Evolutionary conservation across 35 echinoderm and acorn worm species (phyloP).

Genomic region (Chiridota heheva): DNA sequence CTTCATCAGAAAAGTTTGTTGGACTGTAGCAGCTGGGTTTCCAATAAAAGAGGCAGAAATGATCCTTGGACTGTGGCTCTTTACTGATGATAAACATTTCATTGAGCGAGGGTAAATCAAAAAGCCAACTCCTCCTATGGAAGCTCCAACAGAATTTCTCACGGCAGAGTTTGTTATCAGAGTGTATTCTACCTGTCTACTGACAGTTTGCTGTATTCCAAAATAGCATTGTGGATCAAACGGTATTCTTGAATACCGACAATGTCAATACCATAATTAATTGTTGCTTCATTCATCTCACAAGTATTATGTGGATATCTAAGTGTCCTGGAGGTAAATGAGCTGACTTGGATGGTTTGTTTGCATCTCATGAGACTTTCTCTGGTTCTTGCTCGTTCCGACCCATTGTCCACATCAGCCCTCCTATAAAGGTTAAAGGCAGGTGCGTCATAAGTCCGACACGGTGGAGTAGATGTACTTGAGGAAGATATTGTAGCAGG

Average conservation of each 20-base stretch:
- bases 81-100: conserved; percentile 13
- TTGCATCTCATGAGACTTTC: neutral
- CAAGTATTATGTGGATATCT: too few species aligned
- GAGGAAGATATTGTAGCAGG: conserved; percentile 8
- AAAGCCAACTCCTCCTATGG: conserved; percentile 10
- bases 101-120: neutral
- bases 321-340: too few species aligned
- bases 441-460: neutral
- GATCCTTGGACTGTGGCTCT: too few species aligned
- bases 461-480: neutral
- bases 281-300: too few species aligned
- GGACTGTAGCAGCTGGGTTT: conserved; percentile 8
- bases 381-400: neutral
- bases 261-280: too few species aligned
- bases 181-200: conserved; percentile 5
- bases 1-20: neutral
- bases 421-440: neutral
- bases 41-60: conserved; percentile 11
- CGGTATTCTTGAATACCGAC: neutral
- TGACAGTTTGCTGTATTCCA: neutral
- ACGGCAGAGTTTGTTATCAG: neutral
- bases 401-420: neutral
- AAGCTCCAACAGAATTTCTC: neutral
- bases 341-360: neutral
- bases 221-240: neutral